Percentiles rank a stretch among this genome's conserved stretches.
phyloP scores from a whole-genome alignment of 1,140 invertebrate genomes.

The Melitaea cinxia region DNA sequence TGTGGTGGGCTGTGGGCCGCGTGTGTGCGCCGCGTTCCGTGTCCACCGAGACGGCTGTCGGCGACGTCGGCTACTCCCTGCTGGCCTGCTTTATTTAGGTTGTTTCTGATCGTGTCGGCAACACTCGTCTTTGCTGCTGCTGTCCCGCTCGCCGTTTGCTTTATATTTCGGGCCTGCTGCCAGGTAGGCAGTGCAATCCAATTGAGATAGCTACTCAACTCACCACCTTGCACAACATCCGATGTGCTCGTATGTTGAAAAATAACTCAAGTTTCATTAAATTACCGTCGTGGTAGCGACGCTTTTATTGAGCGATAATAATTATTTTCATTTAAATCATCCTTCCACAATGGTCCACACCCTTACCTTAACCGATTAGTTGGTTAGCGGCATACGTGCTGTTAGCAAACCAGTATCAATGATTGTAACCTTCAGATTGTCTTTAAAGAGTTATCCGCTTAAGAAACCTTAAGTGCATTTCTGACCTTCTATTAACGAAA shows the following conservation, averaged over 20 bases:
- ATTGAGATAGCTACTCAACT: too few relatives aligned
- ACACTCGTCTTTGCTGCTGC: conserved; percentile 45
- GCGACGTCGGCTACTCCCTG: conserved; percentile 70
- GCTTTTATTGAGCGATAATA: too few relatives aligned
- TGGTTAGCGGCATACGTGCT: conserved; percentile 21
- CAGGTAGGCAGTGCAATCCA: too few relatives aligned
- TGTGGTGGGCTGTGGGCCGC: conserved; percentile 41
- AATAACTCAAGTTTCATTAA: too few relatives aligned
- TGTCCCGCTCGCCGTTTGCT: conserved; percentile 44
- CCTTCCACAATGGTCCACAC: conserved; percentile 23
- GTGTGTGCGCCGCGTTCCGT: conserved; percentile 55
- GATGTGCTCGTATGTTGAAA: too few relatives aligned
- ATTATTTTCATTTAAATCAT: conserved; percentile 4
- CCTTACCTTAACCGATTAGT: conserved; percentile 27
- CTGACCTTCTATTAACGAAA: conserved; percentile 42
- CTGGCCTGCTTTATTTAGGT: conserved; percentile 77
- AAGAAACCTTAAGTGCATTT: conserved; percentile 23
- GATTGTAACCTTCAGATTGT: conserved; percentile 42
- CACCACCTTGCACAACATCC: too few relatives aligned
- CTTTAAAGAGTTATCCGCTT: conserved; percentile 36
- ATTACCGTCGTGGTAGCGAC: too few relatives aligned
- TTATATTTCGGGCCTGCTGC: conserved; percentile 48
- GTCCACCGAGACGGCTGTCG: conserved; percentile 63
- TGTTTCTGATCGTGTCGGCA: conserved; percentile 70
- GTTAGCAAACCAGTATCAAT: conserved; percentile 29